Evolutionary conservation across 2,888 invertebrate genomes (phyloP).

Genomic region (Tineola bisselliella): DNA sequence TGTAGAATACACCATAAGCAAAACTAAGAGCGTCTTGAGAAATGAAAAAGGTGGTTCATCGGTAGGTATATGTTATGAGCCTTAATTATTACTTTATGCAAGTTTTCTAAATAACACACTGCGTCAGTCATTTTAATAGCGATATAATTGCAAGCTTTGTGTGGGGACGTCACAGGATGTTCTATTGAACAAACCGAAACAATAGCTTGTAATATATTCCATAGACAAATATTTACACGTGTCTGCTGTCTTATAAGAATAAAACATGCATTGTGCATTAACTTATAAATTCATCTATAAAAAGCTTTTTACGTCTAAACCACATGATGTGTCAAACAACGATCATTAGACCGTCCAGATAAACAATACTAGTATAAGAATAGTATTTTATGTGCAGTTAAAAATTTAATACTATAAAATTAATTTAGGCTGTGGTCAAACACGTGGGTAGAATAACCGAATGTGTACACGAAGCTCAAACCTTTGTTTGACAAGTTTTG

Average conservation of each 20-base stretch:
- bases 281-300: constrained; percentile 14
- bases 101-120: constrained; percentile 6
- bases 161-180: constrained; percentile 1
- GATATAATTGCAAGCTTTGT: constrained; percentile 3
- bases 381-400: constrained; percentile 4
- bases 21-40: constrained; percentile 9
- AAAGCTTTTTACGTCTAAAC: background rate
- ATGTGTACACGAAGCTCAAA: background rate
- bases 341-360: background rate
- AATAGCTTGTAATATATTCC: constrained; percentile 28
- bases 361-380: background rate
- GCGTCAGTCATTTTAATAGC: background rate
- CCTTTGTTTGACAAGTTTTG: constrained; percentile 23
- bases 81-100: constrained; percentile 10
- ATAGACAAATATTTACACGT: constrained; percentile 31
- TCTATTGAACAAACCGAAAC: constrained; percentile 20
- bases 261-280: constrained; percentile 30
- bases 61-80: background rate
- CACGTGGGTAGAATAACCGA: constrained; percentile 2
- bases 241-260: constrained; percentile 21
- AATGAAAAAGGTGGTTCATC: constrained; percentile 11
- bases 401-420: background rate
- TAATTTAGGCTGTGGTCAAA: constrained; percentile 6
- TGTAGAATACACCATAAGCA: constrained; percentile 25
- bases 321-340: constrained; percentile 6